A percentile compares a stretch with the other conserved stretches of the same genome.
phyloP scores from a whole-genome alignment of 1,140 invertebrate species.

The Drosophila willistoni region DNA sequence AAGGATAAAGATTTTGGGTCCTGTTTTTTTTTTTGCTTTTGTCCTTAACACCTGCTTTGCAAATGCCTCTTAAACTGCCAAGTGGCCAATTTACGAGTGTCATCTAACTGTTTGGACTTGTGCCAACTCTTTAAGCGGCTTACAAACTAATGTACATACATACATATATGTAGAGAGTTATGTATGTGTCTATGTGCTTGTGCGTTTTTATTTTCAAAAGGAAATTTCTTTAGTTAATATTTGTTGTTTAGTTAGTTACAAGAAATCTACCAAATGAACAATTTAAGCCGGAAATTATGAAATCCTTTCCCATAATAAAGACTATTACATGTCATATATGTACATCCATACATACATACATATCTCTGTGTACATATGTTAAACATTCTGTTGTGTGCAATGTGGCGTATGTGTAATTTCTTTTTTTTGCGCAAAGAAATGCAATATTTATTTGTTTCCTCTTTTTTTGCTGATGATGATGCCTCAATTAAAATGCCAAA shows the following conservation, averaged over 20 bases:
- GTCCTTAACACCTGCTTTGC: constrained; percentile 21
- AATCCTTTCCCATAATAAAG: too few species aligned
- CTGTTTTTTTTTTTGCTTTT: neutral
- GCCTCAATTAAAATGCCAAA: constrained; percentile 54
- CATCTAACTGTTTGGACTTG: constrained; percentile 6
- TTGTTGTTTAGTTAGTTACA: too few species aligned
- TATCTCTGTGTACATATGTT: too few species aligned
- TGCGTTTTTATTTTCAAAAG: too few species aligned
- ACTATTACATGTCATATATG: too few species aligned
- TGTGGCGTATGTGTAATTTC: constrained; percentile 41
- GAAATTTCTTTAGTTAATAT: too few species aligned
- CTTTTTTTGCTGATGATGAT: constrained; percentile 14
- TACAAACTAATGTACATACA: constrained; percentile 28
- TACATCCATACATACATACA: too few species aligned
- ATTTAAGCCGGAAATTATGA: too few species aligned
- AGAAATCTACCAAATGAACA: too few species aligned
- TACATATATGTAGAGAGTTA: too few species aligned
- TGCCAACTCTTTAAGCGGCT: constrained; percentile 40
- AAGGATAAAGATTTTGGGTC: constrained; percentile 11
- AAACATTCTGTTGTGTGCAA: constrained; percentile 15
- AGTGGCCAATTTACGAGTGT: constrained; percentile 61
- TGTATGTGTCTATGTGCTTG: too few species aligned
- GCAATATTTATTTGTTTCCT: constrained; percentile 13
- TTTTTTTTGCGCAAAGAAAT: constrained; percentile 32
- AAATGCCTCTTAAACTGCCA: constrained; percentile 56